Evolutionary conservation across 2,888 invertebrate genomes (phyloP).

Genomic region (Atrina japonica): DNA sequence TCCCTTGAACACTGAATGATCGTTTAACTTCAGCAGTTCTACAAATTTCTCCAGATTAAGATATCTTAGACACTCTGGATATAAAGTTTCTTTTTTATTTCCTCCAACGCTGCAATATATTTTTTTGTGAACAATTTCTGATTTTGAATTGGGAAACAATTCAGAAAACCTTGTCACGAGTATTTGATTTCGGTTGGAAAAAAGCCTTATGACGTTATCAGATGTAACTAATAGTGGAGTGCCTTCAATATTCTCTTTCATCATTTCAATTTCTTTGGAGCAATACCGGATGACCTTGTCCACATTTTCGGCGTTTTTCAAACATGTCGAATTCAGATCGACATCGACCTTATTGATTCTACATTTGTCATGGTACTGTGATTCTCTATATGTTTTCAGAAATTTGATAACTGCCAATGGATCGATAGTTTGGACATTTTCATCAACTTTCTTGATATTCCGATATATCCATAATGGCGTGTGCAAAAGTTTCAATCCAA

Average conservation of each 20-base stretch:
- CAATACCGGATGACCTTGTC: slow-evolving; percentile 16
- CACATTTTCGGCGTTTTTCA: not conserved
- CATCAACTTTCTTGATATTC: slow-evolving; percentile 2
- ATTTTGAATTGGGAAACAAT: slow-evolving; percentile 16
- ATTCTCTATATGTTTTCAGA: slow-evolving; percentile 8
- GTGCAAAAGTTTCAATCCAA: slow-evolving; percentile 32
- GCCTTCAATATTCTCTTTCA: not conserved
- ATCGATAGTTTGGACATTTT: not conserved
- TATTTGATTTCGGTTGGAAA: not conserved
- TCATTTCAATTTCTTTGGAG: not conserved
- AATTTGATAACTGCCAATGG: slow-evolving; percentile 1
- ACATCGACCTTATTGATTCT: slow-evolving; percentile 10
- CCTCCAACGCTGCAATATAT: too few relatives aligned
- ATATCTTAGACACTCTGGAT: not conserved
- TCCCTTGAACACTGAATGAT: too few relatives aligned
- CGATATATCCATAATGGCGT: slow-evolving; percentile 16
- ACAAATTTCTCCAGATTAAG: slow-evolving; percentile 11
- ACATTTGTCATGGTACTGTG: slow-evolving; percentile 5
- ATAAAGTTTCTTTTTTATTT: too few relatives aligned
- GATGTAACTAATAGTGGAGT: slow-evolving; percentile 23
- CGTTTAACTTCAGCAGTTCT: too few relatives aligned
- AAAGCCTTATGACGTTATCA: not conserved
- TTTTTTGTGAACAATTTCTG: slow-evolving; percentile 14
- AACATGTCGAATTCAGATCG: not conserved
- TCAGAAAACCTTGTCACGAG: slow-evolving; percentile 5